phyloP scores from a whole-genome alignment of 2,113 vertebrate species.

The Paracanthobrama guichenoti region DNA sequence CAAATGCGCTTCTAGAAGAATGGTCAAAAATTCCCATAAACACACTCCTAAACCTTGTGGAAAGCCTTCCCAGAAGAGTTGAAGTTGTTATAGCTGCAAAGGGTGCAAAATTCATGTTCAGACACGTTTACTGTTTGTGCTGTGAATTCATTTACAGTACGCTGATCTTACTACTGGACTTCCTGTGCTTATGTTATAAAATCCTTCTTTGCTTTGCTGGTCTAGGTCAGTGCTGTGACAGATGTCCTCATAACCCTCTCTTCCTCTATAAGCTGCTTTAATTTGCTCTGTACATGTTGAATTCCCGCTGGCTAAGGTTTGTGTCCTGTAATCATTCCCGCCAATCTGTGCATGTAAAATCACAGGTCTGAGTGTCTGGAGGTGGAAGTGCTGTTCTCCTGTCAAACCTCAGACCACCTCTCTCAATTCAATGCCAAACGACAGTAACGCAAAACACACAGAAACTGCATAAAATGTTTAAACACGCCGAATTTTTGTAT shows the following conservation, averaged over 20 bases:
- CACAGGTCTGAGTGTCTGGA: background rate
- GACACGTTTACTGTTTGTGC: background rate
- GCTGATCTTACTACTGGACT: background rate
- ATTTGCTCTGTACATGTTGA: slow-evolving; percentile 4
- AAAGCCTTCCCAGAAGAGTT: too few species aligned
- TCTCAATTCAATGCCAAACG: background rate
- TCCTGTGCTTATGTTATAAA: background rate
- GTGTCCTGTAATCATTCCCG: background rate
- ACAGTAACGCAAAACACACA: background rate
- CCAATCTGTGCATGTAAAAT: slow-evolving; percentile 5
- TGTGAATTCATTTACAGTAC: background rate
- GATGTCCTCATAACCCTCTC: background rate
- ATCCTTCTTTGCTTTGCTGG: background rate
- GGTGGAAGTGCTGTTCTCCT: background rate
- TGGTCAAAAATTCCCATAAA: too few species aligned
- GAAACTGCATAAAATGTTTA: background rate
- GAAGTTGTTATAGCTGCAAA: too few species aligned
- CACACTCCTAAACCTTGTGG: too few species aligned
- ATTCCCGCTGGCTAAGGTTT: background rate
- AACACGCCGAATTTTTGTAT: background rate
- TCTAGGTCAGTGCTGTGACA: background rate
- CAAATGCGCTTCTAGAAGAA: too few species aligned
- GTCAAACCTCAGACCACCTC: background rate
- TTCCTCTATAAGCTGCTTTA: slow-evolving; percentile 16
- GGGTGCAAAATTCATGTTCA: background rate